A percentile compares a stretch with the other conserved stretches of the same genome.
phyloP scores from a whole-genome alignment of 35 echinoderm and acorn worm genomes.

The Acanthaster planci region DNA sequence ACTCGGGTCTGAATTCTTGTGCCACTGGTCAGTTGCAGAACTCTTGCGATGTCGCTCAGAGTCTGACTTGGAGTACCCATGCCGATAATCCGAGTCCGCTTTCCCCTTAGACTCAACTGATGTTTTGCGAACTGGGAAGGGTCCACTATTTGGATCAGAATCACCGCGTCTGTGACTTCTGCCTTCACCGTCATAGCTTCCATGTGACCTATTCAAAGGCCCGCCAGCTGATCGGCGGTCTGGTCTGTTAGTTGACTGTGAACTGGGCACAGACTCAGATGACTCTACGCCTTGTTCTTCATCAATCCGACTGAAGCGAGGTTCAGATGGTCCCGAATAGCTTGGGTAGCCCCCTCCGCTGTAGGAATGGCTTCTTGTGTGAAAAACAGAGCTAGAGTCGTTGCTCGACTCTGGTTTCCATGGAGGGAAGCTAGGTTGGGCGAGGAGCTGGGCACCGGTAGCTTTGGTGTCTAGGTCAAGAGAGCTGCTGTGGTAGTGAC shows the following conservation, averaged over 20 bases:
- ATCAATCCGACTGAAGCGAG: conserved; percentile 3
- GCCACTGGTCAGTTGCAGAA: neutral
- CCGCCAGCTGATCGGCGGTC: neutral
- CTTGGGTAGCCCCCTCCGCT: neutral
- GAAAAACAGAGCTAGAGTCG: neutral
- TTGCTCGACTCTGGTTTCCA: neutral
- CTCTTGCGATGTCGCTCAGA: neutral
- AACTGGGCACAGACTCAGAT: neutral
- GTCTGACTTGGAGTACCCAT: neutral
- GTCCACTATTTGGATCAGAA: conserved; percentile 3
- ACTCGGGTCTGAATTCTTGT: conserved; percentile 7
- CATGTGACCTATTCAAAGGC: neutral
- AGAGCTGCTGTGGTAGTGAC: conserved; percentile 9
- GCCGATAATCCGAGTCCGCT: neutral
- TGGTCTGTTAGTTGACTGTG: neutral
- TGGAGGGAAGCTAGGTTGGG: neutral
- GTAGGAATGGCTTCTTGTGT: neutral
- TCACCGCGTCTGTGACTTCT: neutral
- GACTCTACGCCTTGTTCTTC: neutral
- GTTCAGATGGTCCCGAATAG: neutral
- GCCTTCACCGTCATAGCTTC: neutral
- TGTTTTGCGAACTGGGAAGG: neutral
- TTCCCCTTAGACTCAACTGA: neutral
- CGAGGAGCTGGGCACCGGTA: neutral
- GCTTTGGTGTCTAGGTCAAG: conserved; percentile 1